Base-by-base conservation (phyloP, 2,888 invertebrate species). In the Melolontha melolontha region DNA sequence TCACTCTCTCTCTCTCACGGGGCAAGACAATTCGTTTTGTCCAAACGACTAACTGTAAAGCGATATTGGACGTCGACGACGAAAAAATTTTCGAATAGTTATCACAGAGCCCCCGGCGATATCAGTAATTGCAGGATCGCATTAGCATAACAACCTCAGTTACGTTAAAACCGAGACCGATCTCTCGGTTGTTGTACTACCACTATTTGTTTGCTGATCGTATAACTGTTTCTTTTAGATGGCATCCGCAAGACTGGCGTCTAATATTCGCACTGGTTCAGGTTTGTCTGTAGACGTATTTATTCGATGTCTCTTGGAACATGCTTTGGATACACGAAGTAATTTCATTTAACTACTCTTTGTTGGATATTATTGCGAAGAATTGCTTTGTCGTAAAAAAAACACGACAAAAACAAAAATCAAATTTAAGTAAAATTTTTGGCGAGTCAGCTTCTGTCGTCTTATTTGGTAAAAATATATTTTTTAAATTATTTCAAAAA, bases 91-190 rank as follows among this genome's bases (percentile, higher is more conserved):
- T 41, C 59, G 17, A 62, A 62, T 62, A 62, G 47, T 62, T 62
- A 62, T 62, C 59, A 49, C 34, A 17, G 34, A 16, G 49, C 59
- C 59, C 16, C 12, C 16, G 47, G 59, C 59, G 47, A 17, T 39
- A 62, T 49, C 59, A 47, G 59, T 62, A 62, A 62, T 62, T 62
- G 59, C 59, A 62, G 49, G 59, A 62, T 62, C 59, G 59, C 47
- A 62, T 62, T 62, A 62, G 59, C 59, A 62, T 62, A 62, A 47
- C 59, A 62, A 62, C 59, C 59, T 47, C 59, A 39, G 59, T 62
- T 62, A 62, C 49, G 59, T 62, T 62, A 47, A 47, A 47, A 62
- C 11, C 59, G 29, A 34, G 34, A 39, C 59, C 59, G 59, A 62
- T 47, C 16, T 62, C 47, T 59, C 34, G 42, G 44, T 47, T 62